Conservation (phyloP, 2,113 vertebrate species). For the Phasianus colchicus region DNA sequence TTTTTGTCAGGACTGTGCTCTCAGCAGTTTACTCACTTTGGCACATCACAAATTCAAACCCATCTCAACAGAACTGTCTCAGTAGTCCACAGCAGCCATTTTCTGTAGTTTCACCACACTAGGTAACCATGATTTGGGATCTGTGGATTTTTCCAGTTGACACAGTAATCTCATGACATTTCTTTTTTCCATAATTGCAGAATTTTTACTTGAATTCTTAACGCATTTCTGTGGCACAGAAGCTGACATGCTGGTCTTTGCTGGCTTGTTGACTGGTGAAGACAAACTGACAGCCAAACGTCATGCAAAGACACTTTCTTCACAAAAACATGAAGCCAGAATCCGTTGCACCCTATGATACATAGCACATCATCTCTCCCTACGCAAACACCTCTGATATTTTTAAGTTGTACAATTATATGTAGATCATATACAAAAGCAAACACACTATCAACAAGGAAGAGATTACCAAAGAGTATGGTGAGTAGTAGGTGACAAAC, state of each 20-base stretch:
- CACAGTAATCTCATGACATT: neutral
- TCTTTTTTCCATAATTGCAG: neutral
- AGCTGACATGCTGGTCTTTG: fast-evolving
- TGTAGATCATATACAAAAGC: neutral
- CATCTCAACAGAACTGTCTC: neutral
- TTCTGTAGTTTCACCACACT: fast-evolving
- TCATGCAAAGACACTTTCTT: neutral
- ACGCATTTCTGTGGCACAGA: neutral
- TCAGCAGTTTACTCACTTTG: neutral
- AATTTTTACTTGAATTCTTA: neutral
- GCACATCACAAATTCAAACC: neutral
- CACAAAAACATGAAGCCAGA: neutral
- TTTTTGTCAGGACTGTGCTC: neutral
- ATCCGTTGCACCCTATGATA: neutral
- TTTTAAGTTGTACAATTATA: neutral
- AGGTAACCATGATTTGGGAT: neutral
- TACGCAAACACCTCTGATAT: neutral
- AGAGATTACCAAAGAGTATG: neutral
- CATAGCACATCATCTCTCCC: neutral
- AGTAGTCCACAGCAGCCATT: neutral
- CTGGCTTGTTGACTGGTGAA: neutral
- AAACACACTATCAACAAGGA: neutral
- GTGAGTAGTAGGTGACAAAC: neutral
- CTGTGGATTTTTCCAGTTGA: neutral
- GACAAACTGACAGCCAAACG: neutral